Conservation (phyloP, 2,113 vertebrate species). For the Erpornis zantholeuca region DNA sequence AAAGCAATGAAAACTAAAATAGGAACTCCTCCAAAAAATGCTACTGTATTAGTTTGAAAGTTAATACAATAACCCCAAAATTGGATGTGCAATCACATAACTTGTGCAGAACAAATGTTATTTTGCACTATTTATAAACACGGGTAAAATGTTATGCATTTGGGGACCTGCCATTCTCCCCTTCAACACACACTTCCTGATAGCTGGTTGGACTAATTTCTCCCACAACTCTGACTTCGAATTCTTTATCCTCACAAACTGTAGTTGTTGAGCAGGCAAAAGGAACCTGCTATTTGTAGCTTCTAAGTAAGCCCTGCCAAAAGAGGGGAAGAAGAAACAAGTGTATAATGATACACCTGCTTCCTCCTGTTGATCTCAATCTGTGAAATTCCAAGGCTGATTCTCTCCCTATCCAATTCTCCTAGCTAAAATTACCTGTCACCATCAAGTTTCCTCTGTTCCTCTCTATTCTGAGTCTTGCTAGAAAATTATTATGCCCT, state of each 20-base stretch:
- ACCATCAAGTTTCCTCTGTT: background rate
- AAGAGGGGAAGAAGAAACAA: background rate
- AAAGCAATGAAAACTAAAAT: background rate
- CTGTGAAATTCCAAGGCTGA: background rate
- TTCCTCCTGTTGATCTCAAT: background rate
- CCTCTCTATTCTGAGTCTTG: background rate
- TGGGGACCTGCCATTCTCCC: background rate
- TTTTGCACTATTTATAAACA: background rate
- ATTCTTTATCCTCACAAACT: background rate
- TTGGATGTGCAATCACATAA: fast-evolving
- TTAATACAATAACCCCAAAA: background rate
- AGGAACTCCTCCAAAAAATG: background rate
- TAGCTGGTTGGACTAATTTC: background rate
- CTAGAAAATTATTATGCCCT: background rate
- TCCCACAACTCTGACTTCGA: background rate
- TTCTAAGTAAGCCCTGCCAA: background rate
- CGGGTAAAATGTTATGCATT: fast-evolving
- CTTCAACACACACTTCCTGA: fast-evolving
- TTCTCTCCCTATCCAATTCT: background rate
- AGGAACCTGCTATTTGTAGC: background rate
- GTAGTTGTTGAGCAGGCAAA: background rate
- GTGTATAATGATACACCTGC: too few relatives aligned
- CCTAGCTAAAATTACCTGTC: background rate
- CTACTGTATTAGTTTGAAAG: background rate
- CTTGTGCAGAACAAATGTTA: background rate